Evolutionary conservation across 2,113 vertebrate genomes (phyloP), one percentile per base, ranked within the genome.

Genomic region (Bubo bubo): DNA sequence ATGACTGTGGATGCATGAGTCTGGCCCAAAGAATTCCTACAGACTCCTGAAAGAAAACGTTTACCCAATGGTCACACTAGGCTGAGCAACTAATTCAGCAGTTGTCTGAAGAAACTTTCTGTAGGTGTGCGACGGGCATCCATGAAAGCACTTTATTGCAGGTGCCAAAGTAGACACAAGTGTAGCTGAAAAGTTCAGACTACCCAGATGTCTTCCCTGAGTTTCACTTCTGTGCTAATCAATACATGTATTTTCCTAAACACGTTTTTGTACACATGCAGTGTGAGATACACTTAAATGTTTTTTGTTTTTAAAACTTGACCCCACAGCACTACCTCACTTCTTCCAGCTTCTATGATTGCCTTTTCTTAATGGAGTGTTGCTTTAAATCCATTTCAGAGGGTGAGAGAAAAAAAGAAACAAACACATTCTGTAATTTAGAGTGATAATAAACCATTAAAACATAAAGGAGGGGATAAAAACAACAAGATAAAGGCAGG

Each of bases 281-380:
- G 5, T 17, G 22, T 43, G 49, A 68, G 49, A 77, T 77, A 56
- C 41, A 56, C 49, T 93, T 86, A 81, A 67, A 41, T 71, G 10
- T 10, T 5, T 0, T 9, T 58, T 41, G 39, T 81, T 88, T 77
- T 86, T 13, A 27, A 84, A 90, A 53, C 59, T 75, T 72, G 49
- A 91, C 45, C 86, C 71, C 49, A 75, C 56, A 87, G 85, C 32
- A 66, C 93, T 97, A 92, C 93, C 91, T 96, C 93, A 45, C 37
- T 72, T 87, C 28, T 91, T 86, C 39, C 62, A 85, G 37, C 52
- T 91, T 89, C 70, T 89, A 3, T 72, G 28, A 82, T 93, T 94
- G 72, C 77, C 79, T 95, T 95, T 93, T 88, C 53, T 14, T 87
- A 68, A 66, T 39, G 58, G 68, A 79, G 53, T 58, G 41, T 60